A percentile compares a stretch with the other conserved stretches of the same genome.
Conservation (phyloP, 2,113 vertebrate species). For the Rhynchopsitta pachyrhyncha region DNA sequence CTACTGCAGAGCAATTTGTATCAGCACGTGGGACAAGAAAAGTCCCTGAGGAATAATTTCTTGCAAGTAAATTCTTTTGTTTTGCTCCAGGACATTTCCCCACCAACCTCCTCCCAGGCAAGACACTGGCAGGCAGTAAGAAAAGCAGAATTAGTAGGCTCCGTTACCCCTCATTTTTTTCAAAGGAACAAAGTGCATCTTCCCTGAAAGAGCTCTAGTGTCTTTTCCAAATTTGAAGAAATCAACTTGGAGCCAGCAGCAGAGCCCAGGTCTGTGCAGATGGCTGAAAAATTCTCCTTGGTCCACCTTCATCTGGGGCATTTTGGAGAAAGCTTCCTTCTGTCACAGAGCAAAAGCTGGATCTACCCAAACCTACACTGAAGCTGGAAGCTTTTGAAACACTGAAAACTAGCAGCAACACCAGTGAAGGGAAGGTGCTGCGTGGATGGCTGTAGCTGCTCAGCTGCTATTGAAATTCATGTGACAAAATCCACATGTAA, state of each 20-base stretch:
- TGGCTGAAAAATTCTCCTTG: conserved; percentile 9
- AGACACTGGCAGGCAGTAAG: background rate
- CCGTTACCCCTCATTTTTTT: background rate
- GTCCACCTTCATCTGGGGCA: background rate
- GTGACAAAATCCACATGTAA: background rate
- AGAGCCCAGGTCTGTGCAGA: background rate
- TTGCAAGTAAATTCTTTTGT: background rate
- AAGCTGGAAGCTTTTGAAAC: conserved; percentile 24
- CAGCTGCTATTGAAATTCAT: background rate
- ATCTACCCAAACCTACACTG: background rate
- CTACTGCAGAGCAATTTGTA: background rate
- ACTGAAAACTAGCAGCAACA: background rate
- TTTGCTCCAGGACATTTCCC: background rate
- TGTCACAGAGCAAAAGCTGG: conserved; percentile 10
- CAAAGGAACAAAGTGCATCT: background rate
- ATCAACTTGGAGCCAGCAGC: background rate
- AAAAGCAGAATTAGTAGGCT: background rate
- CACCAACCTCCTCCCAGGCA: background rate
- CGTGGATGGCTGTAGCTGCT: background rate
- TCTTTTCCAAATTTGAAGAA: conserved; percentile 21
- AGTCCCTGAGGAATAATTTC: background rate
- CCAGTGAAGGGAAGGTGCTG: background rate
- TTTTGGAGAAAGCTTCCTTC: conserved; percentile 34
- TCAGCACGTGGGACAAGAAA: background rate
- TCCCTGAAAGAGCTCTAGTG: background rate